Evolutionary conservation across 2,888 invertebrate species (phyloP), one percentile per base, ranked within the genome.

Genomic region (Anorthoa munda): DNA sequence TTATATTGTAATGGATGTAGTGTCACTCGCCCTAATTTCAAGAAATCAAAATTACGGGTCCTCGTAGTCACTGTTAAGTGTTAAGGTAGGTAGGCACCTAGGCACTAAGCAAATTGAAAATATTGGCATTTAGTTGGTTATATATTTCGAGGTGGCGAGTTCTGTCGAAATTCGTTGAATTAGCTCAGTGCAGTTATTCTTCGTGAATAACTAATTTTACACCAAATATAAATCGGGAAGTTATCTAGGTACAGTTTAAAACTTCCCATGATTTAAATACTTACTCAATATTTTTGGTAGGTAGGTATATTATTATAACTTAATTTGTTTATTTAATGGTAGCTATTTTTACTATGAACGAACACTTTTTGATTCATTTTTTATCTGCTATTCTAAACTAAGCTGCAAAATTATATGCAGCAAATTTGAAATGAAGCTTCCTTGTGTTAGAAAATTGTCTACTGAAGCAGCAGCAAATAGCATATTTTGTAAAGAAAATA

Each of bases 21-120:
- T 80, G 63, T 76, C 59, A 77, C 13, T 65, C 48, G 39, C 50
- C 68, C 77, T 73, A 60, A 69, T 71, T 70, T 80, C 63, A 76
- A 68, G 46, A 79, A 78, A 68, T 77, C 66, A 84, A 85, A 84
- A 78, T 79, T 84, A 87, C 85, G 86, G 86, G 89, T 89, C 79
- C 65, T 56, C 51, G 73, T 85, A 79, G 79, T 85, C 75, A 72
- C 71, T 73, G 21, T 60, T 61, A 59, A 72, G 64, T 39, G 66
- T 39, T 77, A 61, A 17, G 18, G 18, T 76, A 78, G 26, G 17
- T 72, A 75, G 21, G 5, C 7, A 50, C 1, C 66, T 72, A 75
- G 21, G 9, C 7, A 45, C 1, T 69, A 66, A 72, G 59, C 31
- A 65, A 72, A 67, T 73, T 69, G n/a, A 51, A 59, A 48, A 55